Base-by-base conservation (phyloP, 2,888 invertebrate species). In the Lasioglossum figueresi region DNA sequence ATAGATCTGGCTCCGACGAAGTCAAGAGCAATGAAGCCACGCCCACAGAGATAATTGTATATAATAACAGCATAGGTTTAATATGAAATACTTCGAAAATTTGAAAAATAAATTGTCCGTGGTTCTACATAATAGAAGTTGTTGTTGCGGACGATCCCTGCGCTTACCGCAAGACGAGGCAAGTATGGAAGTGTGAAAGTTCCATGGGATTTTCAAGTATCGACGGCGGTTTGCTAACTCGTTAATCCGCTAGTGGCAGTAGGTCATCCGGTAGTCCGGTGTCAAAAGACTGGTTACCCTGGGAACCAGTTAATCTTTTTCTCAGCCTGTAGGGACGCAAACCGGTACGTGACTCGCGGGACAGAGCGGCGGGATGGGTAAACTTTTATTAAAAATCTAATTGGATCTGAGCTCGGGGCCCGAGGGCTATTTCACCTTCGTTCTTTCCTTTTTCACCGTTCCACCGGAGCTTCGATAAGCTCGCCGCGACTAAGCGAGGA, bases 301-400 rank as follows among this genome's bases (percentile, higher is more conserved):
- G 88, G 85, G 88, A 89, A 84, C 86, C 88, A 82, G 91, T 91
- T 91, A 90, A 91, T 91, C 90, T 91, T 91, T 92, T 90, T 88
- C 89, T 83, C 88, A 83, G 84, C 86, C 91, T 88, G 81, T 85
- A 81, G 91, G 88, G 91, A 89, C 88, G 88, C 84, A 68, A 86
- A 86, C 83, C 83, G 87, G 88, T 89, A 91, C 91, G 91, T 91
- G 91, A 91, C 91, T 89, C 87, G 88, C 87, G 88, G 83, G 71
- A 81, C 80, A 68, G 82, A 82, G 66, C 79, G 76, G 83, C 89
- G 87, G 90, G 91, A 92, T 91, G 92, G 91, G 89, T 92, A 93
- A 93, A 93, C 92, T 93, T 93, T 93, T 93, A 93, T 93, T 92
- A 93, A 93, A 93, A 93, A 92, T 92, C 92, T 92, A 92, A 93